A percentile compares a stretch with the other conserved stretches of the same genome.
Evolutionary conservation across 1,140 invertebrate species (phyloP).

Genomic region (Bacillus rossius): DNA sequence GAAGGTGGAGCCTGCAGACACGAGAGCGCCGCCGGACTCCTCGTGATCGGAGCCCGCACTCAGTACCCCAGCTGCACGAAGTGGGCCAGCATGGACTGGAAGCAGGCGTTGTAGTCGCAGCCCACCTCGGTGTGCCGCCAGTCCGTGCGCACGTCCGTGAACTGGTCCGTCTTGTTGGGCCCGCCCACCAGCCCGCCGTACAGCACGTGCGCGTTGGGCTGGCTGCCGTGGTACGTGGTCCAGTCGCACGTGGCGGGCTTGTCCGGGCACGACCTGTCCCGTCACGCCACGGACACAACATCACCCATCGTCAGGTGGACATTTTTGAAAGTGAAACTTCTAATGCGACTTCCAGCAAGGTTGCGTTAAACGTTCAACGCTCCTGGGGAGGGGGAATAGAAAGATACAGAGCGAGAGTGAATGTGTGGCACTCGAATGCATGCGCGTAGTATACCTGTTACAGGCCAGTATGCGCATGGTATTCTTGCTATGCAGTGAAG

Average conservation of each 20-base stretch:
- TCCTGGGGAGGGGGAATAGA: no score
- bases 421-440: no score
- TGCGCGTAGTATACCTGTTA: no score
- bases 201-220: conserved; percentile 34
- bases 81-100: not conserved
- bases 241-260: conserved; percentile 26
- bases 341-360: no score
- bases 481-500: no score
- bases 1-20: no score
- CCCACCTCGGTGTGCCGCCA: conserved; percentile 39
- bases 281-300: not conserved
- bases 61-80: not conserved
- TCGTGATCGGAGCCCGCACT: not conserved
- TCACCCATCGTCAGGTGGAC: not conserved
- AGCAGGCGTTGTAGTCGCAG: conserved; percentile 22
- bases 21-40: no score
- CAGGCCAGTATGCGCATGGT: no score
- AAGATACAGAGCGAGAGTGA: no score
- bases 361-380: no score
- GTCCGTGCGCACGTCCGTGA: conserved; percentile 34
- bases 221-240: conserved; percentile 17
- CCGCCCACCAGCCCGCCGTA: conserved; percentile 43
- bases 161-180: conserved; percentile 33
- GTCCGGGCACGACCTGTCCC: conserved; percentile 26
- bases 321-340: no score